Percentiles rank a stretch among this genome's conserved stretches.
Conservation (phyloP, 2,888 invertebrate genomes). For the Zelleria hepariella region DNA sequence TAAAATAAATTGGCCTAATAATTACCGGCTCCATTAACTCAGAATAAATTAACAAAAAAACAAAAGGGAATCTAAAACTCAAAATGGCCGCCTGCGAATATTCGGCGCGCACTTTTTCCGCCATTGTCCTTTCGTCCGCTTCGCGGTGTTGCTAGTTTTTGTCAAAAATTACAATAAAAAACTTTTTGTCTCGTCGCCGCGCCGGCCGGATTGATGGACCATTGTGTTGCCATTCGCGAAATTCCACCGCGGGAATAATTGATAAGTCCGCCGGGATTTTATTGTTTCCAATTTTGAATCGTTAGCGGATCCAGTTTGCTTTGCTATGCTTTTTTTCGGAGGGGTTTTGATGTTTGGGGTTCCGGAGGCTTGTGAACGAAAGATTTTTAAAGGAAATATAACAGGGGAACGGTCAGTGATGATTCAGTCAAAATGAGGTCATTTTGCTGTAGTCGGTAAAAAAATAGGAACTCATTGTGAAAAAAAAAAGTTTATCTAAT, state of each 20-base stretch:
- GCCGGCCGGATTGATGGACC: slow-evolving; percentile 50
- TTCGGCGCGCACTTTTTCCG: background rate
- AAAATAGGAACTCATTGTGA: too few species aligned
- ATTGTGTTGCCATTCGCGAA: slow-evolving; percentile 58
- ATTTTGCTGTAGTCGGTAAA: too few species aligned
- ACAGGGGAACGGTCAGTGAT: too few species aligned
- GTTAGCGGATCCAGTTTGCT: background rate
- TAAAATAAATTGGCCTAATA: background rate
- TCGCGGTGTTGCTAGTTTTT: background rate
- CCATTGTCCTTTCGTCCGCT: background rate
- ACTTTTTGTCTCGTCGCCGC: too few species aligned
- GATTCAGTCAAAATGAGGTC: too few species aligned
- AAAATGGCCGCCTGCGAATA: background rate
- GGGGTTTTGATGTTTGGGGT: background rate
- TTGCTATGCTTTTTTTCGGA: background rate
- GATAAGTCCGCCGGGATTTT: slow-evolving; percentile 31
- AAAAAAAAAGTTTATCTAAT: too few species aligned
- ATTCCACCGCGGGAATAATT: slow-evolving; percentile 52
- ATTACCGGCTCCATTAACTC: background rate
- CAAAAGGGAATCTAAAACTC: background rate
- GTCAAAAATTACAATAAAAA: too few species aligned
- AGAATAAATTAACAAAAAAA: background rate
- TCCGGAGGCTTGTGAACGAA: too few species aligned
- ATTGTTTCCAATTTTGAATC: slow-evolving; percentile 19
- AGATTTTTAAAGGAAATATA: too few species aligned